Conservation (phyloP, 1,140 invertebrate species). For the Danaus plexippus region DNA sequence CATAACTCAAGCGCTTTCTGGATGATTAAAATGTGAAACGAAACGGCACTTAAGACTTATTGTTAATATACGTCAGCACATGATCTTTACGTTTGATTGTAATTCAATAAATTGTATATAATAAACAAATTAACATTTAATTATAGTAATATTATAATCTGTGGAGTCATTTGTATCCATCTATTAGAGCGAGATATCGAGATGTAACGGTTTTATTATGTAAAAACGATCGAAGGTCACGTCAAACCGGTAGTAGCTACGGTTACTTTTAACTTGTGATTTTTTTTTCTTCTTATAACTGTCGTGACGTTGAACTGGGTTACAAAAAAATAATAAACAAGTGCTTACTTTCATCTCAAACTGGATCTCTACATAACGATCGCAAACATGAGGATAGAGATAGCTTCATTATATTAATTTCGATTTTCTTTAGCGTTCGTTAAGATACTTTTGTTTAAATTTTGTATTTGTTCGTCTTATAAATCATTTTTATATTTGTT, state of each 20-base stretch:
- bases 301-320: slow-evolving; percentile 20
- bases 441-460: no score
- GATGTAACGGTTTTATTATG: slow-evolving; percentile 33
- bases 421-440: no score
- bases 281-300: neutral
- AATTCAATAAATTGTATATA: no score
- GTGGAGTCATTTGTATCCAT: slow-evolving; percentile 1
- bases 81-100: no score
- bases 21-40: no score
- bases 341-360: slow-evolving; percentile 37
- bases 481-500: no score
- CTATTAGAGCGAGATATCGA: slow-evolving; percentile 11
- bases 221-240: slow-evolving; percentile 40
- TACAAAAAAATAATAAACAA: slow-evolving; percentile 44
- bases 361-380: slow-evolving; percentile 25
- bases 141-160: neutral
- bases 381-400: no score
- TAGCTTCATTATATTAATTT: no score
- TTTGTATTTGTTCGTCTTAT: no score
- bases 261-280: neutral
- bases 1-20: no score
- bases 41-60: no score
- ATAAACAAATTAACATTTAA: slow-evolving; percentile 6
- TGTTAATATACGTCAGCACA: no score
- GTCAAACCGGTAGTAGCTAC: slow-evolving; percentile 38